phyloP scores from a whole-genome alignment of 2,888 invertebrate species.

The Mantis religiosa region DNA sequence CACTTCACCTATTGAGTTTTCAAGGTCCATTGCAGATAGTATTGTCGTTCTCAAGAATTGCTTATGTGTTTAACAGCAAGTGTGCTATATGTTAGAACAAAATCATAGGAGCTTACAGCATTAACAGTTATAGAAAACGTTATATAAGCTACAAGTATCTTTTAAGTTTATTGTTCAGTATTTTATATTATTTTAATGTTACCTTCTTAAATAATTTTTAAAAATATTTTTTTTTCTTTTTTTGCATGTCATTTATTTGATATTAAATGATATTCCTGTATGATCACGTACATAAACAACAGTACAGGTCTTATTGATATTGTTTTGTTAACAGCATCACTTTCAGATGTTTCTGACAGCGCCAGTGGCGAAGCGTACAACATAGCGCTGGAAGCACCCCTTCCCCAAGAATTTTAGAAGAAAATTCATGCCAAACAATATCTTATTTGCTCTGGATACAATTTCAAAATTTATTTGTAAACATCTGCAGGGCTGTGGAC shows the following conservation, averaged over 20 bases:
- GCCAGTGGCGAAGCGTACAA: too few species aligned
- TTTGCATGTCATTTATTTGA: neutral
- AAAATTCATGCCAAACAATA: too few species aligned
- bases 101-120: neutral
- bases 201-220: neutral
- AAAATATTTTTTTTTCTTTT: neutral
- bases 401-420: too few species aligned
- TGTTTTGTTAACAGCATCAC: too few species aligned
- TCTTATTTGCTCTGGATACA: too few species aligned
- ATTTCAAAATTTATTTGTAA: too few species aligned
- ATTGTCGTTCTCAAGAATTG: neutral
- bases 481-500: too few species aligned
- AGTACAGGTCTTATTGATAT: too few species aligned
- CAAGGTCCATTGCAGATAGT: neutral
- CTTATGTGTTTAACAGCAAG: neutral
- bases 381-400: too few species aligned
- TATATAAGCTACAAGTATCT: neutral
- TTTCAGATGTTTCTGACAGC: too few species aligned
- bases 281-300: neutral
- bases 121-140: neutral
- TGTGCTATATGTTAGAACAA: neutral
- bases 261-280: neutral
- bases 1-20: neutral
- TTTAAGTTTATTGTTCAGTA: neutral
- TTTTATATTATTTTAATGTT: neutral